These are phyloP conservation scores for Pogonognathellus flavescens DNA, from an alignment of 1,140 invertebrate species.

Conservation along the genomic window DNA sequence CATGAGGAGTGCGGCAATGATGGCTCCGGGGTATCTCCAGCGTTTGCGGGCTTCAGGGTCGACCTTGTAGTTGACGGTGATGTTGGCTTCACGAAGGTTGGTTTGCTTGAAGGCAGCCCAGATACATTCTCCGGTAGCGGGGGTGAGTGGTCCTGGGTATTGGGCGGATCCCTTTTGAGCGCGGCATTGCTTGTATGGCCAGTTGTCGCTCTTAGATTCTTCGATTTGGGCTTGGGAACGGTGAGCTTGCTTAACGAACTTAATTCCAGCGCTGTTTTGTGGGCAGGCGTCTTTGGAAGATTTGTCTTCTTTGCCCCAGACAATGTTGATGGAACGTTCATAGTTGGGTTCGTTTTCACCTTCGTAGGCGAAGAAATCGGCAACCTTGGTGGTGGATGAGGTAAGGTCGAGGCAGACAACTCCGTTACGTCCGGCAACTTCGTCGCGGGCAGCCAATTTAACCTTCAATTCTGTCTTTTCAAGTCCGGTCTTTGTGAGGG, in stretches of 20 bases:
- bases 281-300: conserved; percentile 64
- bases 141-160: conserved; percentile 62
- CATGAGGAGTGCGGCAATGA: conserved; percentile 62
- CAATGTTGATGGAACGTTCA: conserved; percentile 62
- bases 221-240: conserved; percentile 63
- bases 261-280: conserved; percentile 58
- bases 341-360: conserved; percentile 63
- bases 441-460: conserved; percentile 57
- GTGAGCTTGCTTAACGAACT: conserved; percentile 59
- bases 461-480: conserved; percentile 59
- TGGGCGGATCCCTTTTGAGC: conserved; percentile 48
- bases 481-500: conserved; percentile 57
- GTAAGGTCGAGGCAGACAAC: conserved; percentile 63
- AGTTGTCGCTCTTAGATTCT: conserved; percentile 55
- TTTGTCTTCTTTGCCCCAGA: conserved; percentile 58
- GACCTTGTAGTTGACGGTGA: conserved; percentile 66
- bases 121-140: conserved; percentile 62
- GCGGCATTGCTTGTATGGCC: conserved; percentile 66
- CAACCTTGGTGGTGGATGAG: conserved; percentile 35
- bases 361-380: conserved; percentile 63
- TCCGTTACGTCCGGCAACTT: conserved; percentile 55
- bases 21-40: conserved; percentile 64
- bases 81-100: conserved; percentile 65
- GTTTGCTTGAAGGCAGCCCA: conserved; percentile 66
- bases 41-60: conserved; percentile 64